Evolutionary conservation across 1,140 invertebrate species (phyloP), one percentile per base, ranked within the genome.

Genomic region (Aphaenogaster ashmeadi): DNA sequence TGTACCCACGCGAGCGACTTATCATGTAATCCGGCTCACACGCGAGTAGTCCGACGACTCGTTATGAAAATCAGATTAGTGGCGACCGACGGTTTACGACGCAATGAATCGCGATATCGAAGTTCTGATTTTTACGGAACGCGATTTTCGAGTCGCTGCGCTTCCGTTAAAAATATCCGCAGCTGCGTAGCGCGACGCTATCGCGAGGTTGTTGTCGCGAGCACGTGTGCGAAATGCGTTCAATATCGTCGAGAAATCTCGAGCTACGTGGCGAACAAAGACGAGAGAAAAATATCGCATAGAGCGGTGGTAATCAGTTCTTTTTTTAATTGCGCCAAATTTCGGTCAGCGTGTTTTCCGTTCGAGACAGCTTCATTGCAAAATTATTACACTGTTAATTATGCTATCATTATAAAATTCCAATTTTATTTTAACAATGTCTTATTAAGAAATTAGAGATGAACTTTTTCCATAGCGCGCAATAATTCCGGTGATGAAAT

Each of bases 101-200:
- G 13, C 78, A 18, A 38, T 8, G 50, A 79, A 21, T 50, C 33
- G 52, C 72, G 15, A 38, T n/a, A 9, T 41, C 36, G 15, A 5
- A 13, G 27, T 5, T 44, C 1, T 33, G 44, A 47, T 64, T 52
- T 64, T 80, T 36, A 18, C 9, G 4, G 18, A 27, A 7, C 11
- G 60, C 33, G 27, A 66, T 79, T 80, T 66, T 54, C 47, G 4
- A 33, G 36, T 64, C 9, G 6, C 11, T 52, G 38, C 15, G n/a
- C 15, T 78, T 78, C 44, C 44, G 44, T 50, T 79, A 79, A 66
- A 79, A 66, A 79, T 66, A 79, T 66, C 33, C 33, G 44, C 77
- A 50, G 74, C 74, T 77, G 74, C 36, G 38, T 41, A 4, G 58
- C 41, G 18, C 41, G 21, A 62, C 15, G 75, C 15, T 41, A 21